Evolutionary conservation across 1,140 invertebrate genomes (phyloP).

Genomic region (Ceratosolen solmsi): DNA sequence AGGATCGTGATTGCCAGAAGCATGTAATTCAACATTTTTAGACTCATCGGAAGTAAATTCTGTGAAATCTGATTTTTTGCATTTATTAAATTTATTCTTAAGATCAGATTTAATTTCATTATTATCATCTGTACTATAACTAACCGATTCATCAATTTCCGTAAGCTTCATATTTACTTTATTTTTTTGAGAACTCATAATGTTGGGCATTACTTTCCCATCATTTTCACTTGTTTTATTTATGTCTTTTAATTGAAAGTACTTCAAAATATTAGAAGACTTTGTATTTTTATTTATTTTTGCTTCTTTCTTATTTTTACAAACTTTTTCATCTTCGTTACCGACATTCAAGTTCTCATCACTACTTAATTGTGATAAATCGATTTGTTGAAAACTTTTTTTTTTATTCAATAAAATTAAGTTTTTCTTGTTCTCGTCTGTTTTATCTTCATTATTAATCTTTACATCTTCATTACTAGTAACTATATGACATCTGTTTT

Average conservation of each 20-base stretch:
- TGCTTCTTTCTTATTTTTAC: neutral
- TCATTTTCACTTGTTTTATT: neutral
- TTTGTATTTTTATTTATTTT: neutral
- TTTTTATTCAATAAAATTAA: neutral
- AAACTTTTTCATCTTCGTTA: slow-evolving; percentile 1
- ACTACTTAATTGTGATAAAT: neutral
- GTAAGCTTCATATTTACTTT: neutral
- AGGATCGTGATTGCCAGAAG: neutral
- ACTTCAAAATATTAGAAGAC: neutral
- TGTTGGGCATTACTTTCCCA: neutral
- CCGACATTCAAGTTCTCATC: neutral
- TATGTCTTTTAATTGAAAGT: no score
- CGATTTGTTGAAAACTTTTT: neutral
- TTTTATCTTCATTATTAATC: neutral
- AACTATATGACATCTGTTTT: no score
- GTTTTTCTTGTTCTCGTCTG: neutral
- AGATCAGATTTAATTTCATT: neutral
- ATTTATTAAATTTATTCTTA: neutral
- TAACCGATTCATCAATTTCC: neutral
- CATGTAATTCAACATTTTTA: neutral
- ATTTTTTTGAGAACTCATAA: neutral
- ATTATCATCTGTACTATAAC: neutral
- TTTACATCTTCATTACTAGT: neutral
- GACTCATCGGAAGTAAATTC: neutral
- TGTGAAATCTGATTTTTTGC: neutral